phyloP scores from a whole-genome alignment of 2,797 vertebrate species.

The Hybognathus amarus region DNA sequence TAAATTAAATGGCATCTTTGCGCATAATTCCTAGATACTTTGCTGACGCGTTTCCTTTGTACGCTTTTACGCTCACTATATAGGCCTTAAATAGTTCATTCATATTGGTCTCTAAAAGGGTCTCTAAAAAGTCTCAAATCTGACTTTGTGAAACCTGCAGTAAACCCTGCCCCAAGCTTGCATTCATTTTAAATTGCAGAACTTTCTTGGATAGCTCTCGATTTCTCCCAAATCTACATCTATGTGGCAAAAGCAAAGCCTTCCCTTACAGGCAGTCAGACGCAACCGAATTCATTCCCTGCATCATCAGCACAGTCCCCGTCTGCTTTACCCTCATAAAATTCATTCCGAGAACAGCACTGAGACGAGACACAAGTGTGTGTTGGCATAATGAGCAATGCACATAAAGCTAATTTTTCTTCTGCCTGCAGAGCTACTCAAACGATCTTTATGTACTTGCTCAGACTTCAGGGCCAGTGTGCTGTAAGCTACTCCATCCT shows the following conservation, averaged over 20 bases:
- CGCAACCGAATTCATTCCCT: conserved; percentile 15
- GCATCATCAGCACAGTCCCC: conserved; percentile 1
- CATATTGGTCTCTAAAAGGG: no score
- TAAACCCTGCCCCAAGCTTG: no score
- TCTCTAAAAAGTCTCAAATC: no score
- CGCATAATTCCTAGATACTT: no score
- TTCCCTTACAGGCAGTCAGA: neutral
- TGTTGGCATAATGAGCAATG: conserved; percentile 15
- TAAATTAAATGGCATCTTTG: no score
- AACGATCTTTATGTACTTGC: conserved; percentile 4
- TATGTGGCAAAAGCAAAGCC: neutral
- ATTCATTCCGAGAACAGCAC: neutral
- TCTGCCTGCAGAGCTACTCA: neutral
- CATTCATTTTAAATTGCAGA: neutral
- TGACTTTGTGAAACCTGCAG: no score
- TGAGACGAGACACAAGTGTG: neutral
- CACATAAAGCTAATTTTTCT: neutral
- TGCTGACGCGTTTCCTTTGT: no score
- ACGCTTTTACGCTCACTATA: no score
- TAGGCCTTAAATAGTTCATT: no score
- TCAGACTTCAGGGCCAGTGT: neutral
- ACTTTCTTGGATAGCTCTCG: neutral
- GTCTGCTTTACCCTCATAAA: conserved; percentile 27
- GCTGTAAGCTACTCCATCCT: neutral
- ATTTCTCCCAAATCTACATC: no score